phyloP scores from a whole-genome alignment of 23 tunicate species.

The Corella eumyota region DNA sequence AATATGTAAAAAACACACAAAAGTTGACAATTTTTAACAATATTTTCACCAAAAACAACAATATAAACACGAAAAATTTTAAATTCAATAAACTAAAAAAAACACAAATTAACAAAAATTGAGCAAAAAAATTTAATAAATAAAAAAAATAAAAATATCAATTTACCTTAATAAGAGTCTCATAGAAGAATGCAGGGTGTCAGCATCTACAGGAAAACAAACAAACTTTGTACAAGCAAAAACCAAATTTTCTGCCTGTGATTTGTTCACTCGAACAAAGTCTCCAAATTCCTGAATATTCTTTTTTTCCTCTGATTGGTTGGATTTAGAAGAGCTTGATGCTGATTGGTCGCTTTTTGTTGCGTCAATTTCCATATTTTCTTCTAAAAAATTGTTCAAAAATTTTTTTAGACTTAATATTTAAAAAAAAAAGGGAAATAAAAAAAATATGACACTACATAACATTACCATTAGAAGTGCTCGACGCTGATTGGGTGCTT shows the following conservation, averaged over 20 bases:
- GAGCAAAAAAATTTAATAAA: too few species aligned
- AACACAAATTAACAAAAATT: too few species aligned
- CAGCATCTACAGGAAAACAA: slow-evolving; percentile 63
- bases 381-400: slow-evolving; percentile 2
- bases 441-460: too few species aligned
- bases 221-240: slow-evolving; percentile 45
- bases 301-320: not conserved
- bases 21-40: too few species aligned
- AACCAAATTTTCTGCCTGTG: slow-evolving; percentile 24
- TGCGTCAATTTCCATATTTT: slow-evolving; percentile 37
- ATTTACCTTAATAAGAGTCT: slow-evolving; percentile 72
- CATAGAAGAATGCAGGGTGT: slow-evolving; percentile 88
- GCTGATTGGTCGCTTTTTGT: not conserved
- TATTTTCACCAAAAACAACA: too few species aligned
- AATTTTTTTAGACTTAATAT: too few species aligned
- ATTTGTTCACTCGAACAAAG: slow-evolving; percentile 7
- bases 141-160: not conserved
- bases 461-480: too few species aligned
- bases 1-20: too few species aligned
- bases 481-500: not conserved
- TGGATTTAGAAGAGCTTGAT: not conserved
- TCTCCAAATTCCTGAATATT: not conserved
- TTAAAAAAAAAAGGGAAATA: too few species aligned
- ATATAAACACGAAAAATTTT: too few species aligned
- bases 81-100: too few species aligned